Evolutionary conservation across 23 tunicate genomes (phyloP), one percentile per base, ranked within the genome.

Genomic region (Styela clava): DNA sequence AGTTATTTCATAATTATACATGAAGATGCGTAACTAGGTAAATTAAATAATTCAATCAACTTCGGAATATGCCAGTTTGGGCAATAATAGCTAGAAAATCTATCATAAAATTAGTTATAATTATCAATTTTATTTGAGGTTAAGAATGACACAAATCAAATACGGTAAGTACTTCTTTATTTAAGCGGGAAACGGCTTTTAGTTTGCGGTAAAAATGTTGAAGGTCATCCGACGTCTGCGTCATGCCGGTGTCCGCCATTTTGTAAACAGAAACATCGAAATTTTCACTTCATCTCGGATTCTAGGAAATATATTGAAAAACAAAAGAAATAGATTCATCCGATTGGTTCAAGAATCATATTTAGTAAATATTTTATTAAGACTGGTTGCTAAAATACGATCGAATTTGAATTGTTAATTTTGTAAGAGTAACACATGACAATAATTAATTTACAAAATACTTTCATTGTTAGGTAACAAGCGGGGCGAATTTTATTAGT

Each of bases 111-210:
- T n/a, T n/a, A n/a, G n/a, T n/a, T n/a, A n/a, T n/a, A n/a, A n/a
- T n/a, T n/a, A n/a, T n/a, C n/a, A n/a, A n/a, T n/a, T n/a, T n/a
- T n/a, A n/a, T n/a, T n/a, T n/a, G n/a, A n/a, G n/a, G n/a, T n/a
- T n/a, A n/a, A n/a, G n/a, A n/a, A n/a, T n/a, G n/a, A 35, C 77
- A 35, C 77, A 26, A 71, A 16, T 71, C 77, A 71, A 71, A 71
- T 71, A 71, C 77, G 5, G 34, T 71, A 71, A 71, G 77, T 26
- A 30, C 77, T 71, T 28, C 71, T 65, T 65, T 71, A 26, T 71
- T 21, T 71, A 34, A 33, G 35, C 34, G 35, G 35, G 7, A 22
- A 3, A 35, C 34, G 16, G 24, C 20, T 35, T 34, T 35, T 30
- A 71, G 16, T 28, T 71, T 71, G 34, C 34, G 77, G 77, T 34